A percentile compares a stretch with the other conserved stretches of the same genome.
Evolutionary conservation across 2,113 vertebrate genomes (phyloP).

Genomic region (Parus major): DNA sequence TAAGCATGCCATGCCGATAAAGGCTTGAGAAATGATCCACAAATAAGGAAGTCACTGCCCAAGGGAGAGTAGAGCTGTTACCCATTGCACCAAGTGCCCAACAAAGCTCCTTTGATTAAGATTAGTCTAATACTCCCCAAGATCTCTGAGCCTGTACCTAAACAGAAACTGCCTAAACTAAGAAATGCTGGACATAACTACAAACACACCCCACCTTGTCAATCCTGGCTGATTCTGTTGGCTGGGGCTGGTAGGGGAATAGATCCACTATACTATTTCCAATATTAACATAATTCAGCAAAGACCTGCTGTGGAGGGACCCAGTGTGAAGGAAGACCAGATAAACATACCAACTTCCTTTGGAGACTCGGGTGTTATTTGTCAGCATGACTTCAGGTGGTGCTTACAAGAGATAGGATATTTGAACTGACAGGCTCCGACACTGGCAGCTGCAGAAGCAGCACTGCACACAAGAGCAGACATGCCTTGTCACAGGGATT

Average conservation of each 20-base stretch:
- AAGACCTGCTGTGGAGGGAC: background rate
- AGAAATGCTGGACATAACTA: background rate
- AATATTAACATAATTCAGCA: background rate
- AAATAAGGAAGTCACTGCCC: background rate
- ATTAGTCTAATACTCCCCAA: background rate
- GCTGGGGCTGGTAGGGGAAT: background rate
- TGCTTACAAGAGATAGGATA: background rate
- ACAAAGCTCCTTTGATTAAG: background rate
- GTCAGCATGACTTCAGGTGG: background rate
- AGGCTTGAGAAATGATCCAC: background rate
- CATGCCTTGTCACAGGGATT: rapidly evolving
- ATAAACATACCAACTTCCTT: background rate
- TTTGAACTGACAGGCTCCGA: background rate
- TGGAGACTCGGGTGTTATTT: background rate
- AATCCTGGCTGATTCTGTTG: background rate
- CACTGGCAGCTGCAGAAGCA: background rate
- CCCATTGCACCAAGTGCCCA: background rate
- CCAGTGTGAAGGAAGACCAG: background rate
- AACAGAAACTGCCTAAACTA: background rate
- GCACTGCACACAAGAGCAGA: rapidly evolving
- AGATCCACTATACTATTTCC: background rate
- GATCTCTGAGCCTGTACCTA: background rate
- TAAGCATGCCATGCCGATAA: background rate
- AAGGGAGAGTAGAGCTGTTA: background rate
- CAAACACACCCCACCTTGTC: background rate